Evolutionary conservation across 2,888 invertebrate species (phyloP).

Genomic region (Acrobasis suavella): DNA sequence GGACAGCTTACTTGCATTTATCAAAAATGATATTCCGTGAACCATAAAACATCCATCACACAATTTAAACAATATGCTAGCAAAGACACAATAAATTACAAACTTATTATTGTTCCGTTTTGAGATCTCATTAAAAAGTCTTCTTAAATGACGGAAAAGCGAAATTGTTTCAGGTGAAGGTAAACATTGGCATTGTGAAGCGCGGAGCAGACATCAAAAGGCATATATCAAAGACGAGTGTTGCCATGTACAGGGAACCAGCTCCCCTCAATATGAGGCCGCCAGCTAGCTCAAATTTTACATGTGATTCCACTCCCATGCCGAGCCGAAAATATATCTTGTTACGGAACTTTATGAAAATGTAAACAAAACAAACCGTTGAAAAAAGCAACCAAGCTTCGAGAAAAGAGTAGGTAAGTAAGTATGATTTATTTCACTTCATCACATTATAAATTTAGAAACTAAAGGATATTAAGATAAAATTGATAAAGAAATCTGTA

Average conservation of each 20-base stretch:
- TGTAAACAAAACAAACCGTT: background rate
- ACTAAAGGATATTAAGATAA: too few relatives aligned
- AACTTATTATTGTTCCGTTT: conserved; percentile 13
- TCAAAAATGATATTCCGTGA: too few relatives aligned
- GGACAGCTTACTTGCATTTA: too few relatives aligned
- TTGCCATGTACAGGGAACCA: conserved; percentile 56
- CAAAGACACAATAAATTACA: background rate
- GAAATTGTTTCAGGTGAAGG: conserved; percentile 62
- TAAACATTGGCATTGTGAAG: conserved; percentile 69
- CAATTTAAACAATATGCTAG: too few relatives aligned
- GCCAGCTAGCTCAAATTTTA: conserved; percentile 65
- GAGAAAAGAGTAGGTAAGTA: background rate
- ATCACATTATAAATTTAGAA: too few relatives aligned
- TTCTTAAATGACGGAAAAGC: conserved; percentile 55
- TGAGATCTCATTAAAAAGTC: conserved; percentile 54
- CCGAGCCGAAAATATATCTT: conserved; percentile 24
- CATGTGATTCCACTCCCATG: conserved; percentile 34
- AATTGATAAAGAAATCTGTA: too few relatives aligned
- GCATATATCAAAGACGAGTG: conserved; percentile 71
- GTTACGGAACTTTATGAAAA: conserved; percentile 24
- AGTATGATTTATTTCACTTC: background rate
- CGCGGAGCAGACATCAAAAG: conserved; percentile 72
- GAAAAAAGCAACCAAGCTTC: background rate
- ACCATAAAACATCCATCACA: too few relatives aligned
- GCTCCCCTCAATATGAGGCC: conserved; percentile 60